Conservation (phyloP, 2,888 invertebrate genomes). For the Ecdyonurus torrentis region DNA sequence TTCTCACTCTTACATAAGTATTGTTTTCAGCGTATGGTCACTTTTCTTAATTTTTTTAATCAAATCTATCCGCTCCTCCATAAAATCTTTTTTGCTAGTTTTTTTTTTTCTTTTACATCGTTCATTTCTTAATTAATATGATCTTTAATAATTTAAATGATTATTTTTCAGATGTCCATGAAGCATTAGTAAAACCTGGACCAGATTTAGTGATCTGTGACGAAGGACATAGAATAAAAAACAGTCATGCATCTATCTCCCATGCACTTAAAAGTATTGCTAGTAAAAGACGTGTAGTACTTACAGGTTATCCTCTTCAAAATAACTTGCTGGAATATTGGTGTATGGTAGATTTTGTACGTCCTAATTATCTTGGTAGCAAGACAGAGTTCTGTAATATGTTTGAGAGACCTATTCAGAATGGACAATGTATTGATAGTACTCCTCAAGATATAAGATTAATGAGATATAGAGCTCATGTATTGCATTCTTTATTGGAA, state of each 20-base stretch:
- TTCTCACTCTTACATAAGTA: too few relatives aligned
- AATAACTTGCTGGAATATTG: slow-evolving; percentile 94
- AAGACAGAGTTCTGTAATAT: slow-evolving; percentile 96
- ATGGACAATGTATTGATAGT: slow-evolving; percentile 95
- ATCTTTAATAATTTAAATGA: slow-evolving; percentile 9
- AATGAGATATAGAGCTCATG: slow-evolving; percentile 92
- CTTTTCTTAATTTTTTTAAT: too few relatives aligned
- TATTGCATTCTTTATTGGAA: slow-evolving; percentile 79
- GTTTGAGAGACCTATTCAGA: slow-evolving; percentile 97
- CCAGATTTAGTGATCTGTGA: slow-evolving; percentile 92
- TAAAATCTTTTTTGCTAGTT: background rate
- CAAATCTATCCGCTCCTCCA: background rate
- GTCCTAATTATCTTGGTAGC: slow-evolving; percentile 92
- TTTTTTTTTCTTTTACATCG: background rate
- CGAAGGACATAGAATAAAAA: slow-evolving; percentile 96
- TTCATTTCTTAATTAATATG: background rate
- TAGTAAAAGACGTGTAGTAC: slow-evolving; percentile 83
- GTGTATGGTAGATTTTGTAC: slow-evolving; percentile 99
- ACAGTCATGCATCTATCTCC: slow-evolving; percentile 92
- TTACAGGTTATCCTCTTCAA: slow-evolving; percentile 96
- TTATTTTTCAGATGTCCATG: slow-evolving; percentile 50
- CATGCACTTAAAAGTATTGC: slow-evolving; percentile 87
- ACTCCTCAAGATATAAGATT: slow-evolving; percentile 84
- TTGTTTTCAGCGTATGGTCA: too few relatives aligned
- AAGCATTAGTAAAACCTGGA: slow-evolving; percentile 74